Conservation (phyloP, 2,113 vertebrate species). For the Xyrauchen texanus region DNA sequence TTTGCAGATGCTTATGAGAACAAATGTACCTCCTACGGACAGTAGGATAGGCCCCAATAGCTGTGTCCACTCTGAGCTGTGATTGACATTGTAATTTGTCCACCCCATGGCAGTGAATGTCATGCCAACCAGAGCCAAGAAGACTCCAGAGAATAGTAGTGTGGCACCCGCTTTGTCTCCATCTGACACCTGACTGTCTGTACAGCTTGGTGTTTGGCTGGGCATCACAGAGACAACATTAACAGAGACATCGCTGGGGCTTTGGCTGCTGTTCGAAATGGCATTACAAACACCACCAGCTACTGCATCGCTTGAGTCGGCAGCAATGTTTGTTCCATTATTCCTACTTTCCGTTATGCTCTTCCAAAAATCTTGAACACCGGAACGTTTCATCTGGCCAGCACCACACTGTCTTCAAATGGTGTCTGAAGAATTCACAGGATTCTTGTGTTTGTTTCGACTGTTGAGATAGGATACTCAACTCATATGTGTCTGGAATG, state of each 20-base stretch:
- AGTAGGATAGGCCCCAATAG: slow-evolving; percentile 84
- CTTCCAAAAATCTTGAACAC: slow-evolving; percentile 7
- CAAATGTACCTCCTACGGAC: slow-evolving; percentile 78
- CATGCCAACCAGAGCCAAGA: slow-evolving; percentile 79
- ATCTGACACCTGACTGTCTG: slow-evolving; percentile 73
- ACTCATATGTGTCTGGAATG: background rate
- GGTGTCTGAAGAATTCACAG: background rate
- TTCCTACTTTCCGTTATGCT: background rate
- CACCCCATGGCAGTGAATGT: slow-evolving; percentile 82
- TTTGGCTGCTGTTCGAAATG: slow-evolving; percentile 38
- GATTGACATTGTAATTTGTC: slow-evolving; percentile 68
- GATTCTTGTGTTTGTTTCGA: background rate
- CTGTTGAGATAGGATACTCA: background rate
- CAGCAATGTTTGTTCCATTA: slow-evolving; percentile 15
- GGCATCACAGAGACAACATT: slow-evolving; percentile 71
- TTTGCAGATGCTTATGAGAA: slow-evolving; percentile 81
- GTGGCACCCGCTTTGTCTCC: slow-evolving; percentile 77
- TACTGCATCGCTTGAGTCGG: background rate
- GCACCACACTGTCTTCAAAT: background rate
- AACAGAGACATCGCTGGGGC: slow-evolving; percentile 61
- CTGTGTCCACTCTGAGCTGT: slow-evolving; percentile 79
- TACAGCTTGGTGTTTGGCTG: slow-evolving; percentile 55
- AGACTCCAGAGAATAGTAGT: slow-evolving; percentile 81
- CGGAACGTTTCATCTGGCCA: slow-evolving; percentile 30
- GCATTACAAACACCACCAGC: background rate